A percentile compares a stretch with the other conserved stretches of the same genome.
Conservation (phyloP, 2,888 invertebrate species). For the Octodonta nipae region DNA sequence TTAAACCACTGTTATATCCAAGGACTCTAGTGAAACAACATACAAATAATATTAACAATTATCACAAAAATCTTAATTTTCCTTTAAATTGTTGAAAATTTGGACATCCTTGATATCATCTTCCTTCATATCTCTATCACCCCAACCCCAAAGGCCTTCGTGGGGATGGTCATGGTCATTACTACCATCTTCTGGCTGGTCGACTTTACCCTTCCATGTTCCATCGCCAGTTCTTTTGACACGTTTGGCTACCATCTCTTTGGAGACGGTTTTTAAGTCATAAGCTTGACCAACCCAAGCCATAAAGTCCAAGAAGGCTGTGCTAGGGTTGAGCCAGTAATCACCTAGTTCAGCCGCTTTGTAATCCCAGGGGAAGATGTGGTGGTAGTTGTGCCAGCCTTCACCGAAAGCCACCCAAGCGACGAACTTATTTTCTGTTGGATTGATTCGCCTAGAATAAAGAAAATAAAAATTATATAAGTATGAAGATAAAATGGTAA, state of each 20-base stretch:
- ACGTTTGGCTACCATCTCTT: slow-evolving; percentile 55
- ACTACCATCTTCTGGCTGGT: slow-evolving; percentile 9
- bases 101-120: slow-evolving; percentile 41
- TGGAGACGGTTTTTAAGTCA: slow-evolving; percentile 62
- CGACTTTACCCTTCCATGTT: slow-evolving; percentile 8
- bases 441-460: slow-evolving; percentile 53
- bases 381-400: slow-evolving; percentile 92
- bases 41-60: no score
- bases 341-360: slow-evolving; percentile 73
- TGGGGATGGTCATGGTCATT: slow-evolving; percentile 34
- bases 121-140: slow-evolving; percentile 57
- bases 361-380: slow-evolving; percentile 88
- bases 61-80: no score
- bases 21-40: no score
- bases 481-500: no score
- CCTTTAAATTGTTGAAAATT: slow-evolving; percentile 20
- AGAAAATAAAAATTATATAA: no score
- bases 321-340: slow-evolving; percentile 26
- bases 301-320: slow-evolving; percentile 29
- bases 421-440: slow-evolving; percentile 62
- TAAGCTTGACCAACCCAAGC: slow-evolving; percentile 59
- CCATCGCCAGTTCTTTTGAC: slow-evolving; percentile 29
- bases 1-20: no score
- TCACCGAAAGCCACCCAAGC: slow-evolving; percentile 64
- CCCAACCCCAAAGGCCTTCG: slow-evolving; percentile 69